phyloP scores from a whole-genome alignment of 2,113 vertebrate species.

The Rhinogobius similis region DNA sequence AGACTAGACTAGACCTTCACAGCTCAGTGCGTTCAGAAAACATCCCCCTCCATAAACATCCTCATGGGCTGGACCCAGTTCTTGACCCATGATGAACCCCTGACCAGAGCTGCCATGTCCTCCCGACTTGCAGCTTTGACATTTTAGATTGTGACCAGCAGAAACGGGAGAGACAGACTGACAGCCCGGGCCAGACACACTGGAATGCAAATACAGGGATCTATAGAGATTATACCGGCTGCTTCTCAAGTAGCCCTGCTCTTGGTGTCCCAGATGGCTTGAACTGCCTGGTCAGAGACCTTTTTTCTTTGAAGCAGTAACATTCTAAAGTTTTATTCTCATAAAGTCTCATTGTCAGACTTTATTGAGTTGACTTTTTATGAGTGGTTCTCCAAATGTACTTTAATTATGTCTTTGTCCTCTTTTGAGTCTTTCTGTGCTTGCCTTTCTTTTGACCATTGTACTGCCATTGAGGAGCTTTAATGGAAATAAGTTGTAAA shows the following conservation, averaged over 20 bases:
- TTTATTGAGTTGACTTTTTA: conserved; percentile 25
- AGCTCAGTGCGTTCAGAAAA: conserved; percentile 40
- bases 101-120: conserved; percentile 71
- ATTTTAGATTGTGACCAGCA: conserved; percentile 53
- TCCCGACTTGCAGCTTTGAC: conserved; percentile 44
- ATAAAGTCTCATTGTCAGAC: background rate
- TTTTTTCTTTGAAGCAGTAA: conserved; percentile 39
- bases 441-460: conserved; percentile 19
- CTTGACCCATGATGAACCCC: conserved; percentile 68
- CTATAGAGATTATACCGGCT: conserved; percentile 48
- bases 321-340: conserved; percentile 28
- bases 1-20: conserved; percentile 51
- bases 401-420: conserved; percentile 47
- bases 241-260: conserved; percentile 42
- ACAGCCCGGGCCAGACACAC: conserved; percentile 58
- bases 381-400: conserved; percentile 30
- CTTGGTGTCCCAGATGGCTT: conserved; percentile 11
- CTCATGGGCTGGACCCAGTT: conserved; percentile 53
- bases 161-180: conserved; percentile 53
- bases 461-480: conserved; percentile 44
- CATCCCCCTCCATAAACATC: conserved; percentile 55
- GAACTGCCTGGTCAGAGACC: conserved; percentile 43
- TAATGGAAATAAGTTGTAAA: conserved; percentile 61
- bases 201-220: conserved; percentile 66
- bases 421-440: conserved; percentile 35